Conservation (phyloP, 2,113 vertebrate genomes). For the Austrofundulus limnaeus region DNA sequence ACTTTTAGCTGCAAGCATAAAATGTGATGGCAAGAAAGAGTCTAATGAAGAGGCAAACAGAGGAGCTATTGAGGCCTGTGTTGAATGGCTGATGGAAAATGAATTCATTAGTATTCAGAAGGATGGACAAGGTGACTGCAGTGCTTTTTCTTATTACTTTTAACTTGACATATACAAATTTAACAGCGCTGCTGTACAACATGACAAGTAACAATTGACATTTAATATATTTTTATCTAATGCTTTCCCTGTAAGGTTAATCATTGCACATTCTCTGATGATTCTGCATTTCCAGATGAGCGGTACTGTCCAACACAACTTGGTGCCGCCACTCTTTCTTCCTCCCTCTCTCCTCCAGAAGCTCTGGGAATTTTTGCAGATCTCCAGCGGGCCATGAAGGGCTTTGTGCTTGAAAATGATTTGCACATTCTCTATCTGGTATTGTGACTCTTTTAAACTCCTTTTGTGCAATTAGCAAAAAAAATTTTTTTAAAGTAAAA, state of each 20-base stretch:
- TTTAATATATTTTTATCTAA: neutral
- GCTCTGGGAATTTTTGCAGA: slow-evolving; percentile 97
- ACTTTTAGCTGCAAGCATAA: slow-evolving; percentile 84
- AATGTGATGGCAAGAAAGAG: slow-evolving; percentile 20
- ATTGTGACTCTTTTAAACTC: slow-evolving; percentile 27
- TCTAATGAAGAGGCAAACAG: slow-evolving; percentile 52
- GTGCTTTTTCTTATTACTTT: neutral
- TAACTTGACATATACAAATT: neutral
- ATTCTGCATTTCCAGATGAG: slow-evolving; percentile 71
- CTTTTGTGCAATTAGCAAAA: neutral
- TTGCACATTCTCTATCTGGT: slow-evolving; percentile 96
- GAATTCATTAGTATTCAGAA: slow-evolving; percentile 90
- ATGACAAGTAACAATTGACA: no score
- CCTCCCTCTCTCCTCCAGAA: slow-evolving; percentile 91
- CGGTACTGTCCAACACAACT: slow-evolving; percentile 89
- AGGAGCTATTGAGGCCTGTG: slow-evolving; percentile 86
- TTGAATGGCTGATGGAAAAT: slow-evolving; percentile 92
- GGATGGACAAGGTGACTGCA: slow-evolving; percentile 59
- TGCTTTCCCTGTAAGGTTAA: neutral
- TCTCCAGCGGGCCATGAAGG: slow-evolving; percentile 96
- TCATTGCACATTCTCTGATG: neutral
- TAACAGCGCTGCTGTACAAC: neutral
- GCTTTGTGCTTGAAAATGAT: slow-evolving; percentile 96
- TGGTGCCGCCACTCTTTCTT: slow-evolving; percentile 91
- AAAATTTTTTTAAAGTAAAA: neutral